These are phyloP conservation scores for Eumacrocentrus americanus DNA, from an alignment of 2,888 invertebrate genomes.

Conservation along the genomic window DNA sequence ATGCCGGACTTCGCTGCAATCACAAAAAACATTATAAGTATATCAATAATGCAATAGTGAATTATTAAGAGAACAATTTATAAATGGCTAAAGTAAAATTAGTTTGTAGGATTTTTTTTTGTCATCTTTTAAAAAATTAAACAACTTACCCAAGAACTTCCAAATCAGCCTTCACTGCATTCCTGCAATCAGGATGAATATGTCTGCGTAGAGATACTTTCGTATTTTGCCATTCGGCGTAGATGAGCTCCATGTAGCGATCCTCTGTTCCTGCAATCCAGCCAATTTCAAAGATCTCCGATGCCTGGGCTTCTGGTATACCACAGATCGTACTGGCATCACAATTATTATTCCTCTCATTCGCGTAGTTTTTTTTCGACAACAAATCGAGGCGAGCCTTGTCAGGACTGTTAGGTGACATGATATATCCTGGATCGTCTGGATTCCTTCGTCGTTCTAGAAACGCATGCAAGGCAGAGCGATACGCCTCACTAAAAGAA, in stretches of 20 bases:
- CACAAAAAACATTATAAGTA: no score
- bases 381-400: conserved; percentile 39
- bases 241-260: conserved; percentile 49
- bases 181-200: conserved; percentile 45
- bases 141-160: conserved; percentile 46
- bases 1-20: conserved; percentile 49
- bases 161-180: conserved; percentile 48
- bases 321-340: conserved; percentile 34
- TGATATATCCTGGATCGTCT: conserved; percentile 27
- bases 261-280: conserved; percentile 53
- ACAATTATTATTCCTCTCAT: conserved; percentile 19
- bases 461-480: conserved; percentile 51
- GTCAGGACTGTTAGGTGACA: conserved; percentile 39
- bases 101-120: no score
- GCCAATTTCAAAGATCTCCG: conserved; percentile 53
- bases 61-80: no score
- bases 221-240: conserved; percentile 53
- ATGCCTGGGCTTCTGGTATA: conserved; percentile 43
- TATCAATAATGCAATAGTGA: no score
- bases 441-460: conserved; percentile 46
- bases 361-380: conserved; percentile 38
- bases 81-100: no score
- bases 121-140: no score
- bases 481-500: conserved; percentile 49
- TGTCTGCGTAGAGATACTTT: conserved; percentile 48